Evolutionary conservation across 1,140 invertebrate genomes (phyloP).

Genomic region (Pinna nobilis): DNA sequence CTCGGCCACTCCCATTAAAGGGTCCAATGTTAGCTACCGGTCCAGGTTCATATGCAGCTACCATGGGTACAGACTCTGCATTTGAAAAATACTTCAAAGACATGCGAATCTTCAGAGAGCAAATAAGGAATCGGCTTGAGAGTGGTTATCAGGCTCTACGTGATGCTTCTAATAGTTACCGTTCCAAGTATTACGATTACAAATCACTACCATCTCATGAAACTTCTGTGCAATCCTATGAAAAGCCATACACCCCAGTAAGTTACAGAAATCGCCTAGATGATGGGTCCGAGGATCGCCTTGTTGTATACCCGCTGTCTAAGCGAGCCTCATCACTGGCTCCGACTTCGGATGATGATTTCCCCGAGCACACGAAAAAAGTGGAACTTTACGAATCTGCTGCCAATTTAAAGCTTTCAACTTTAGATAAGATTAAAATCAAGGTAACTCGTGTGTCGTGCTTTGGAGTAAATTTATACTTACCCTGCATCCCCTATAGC

Average conservation of each 20-base stretch:
- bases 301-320: constrained; percentile 46
- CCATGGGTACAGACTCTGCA: constrained; percentile 41
- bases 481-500: constrained; percentile 25
- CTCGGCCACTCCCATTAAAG: constrained; percentile 51
- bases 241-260: constrained; percentile 6
- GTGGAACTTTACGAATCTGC: constrained; percentile 42
- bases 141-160: constrained; percentile 49
- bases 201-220: constrained; percentile 8
- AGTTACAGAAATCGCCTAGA: constrained; percentile 42
- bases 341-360: constrained; percentile 25
- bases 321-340: constrained; percentile 22
- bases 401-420: constrained; percentile 38
- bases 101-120: constrained; percentile 52
- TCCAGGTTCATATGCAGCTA: constrained; percentile 34
- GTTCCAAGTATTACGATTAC: neutral
- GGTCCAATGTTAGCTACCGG: constrained; percentile 44
- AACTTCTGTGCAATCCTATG: constrained; percentile 6
- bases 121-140: constrained; percentile 48
- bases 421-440: constrained; percentile 54
- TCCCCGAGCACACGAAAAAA: constrained; percentile 26
- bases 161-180: constrained; percentile 16
- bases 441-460: constrained; percentile 46
- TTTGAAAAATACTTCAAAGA: constrained; percentile 54
- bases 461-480: neutral
- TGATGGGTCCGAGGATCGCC: constrained; percentile 33